These are phyloP conservation scores for Mystacides longicornis DNA, from an alignment of 2,888 invertebrate genomes.

Conservation along the genomic window DNA sequence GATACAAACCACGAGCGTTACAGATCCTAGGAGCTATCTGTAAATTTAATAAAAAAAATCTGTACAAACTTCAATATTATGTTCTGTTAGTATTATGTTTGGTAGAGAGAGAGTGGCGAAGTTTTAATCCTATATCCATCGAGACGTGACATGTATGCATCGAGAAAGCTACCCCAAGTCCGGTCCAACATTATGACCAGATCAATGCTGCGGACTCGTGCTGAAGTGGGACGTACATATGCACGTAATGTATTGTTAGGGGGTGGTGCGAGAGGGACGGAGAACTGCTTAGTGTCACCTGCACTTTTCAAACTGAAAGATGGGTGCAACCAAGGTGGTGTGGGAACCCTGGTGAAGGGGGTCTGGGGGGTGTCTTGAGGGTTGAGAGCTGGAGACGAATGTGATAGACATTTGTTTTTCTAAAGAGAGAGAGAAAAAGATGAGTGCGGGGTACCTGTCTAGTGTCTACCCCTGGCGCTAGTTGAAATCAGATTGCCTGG, in stretches of 20 bases:
- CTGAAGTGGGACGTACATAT: constrained; percentile 25
- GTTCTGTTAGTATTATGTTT: too few relatives aligned
- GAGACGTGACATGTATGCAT: constrained; percentile 4
- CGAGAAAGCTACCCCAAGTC: constrained; percentile 32
- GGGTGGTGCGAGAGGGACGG: constrained; percentile 25
- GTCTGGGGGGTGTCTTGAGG: constrained; percentile 1
- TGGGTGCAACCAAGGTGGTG: constrained; percentile 8
- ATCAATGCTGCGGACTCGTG: constrained; percentile 46
- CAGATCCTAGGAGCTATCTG: too few relatives aligned
- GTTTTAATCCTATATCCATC: constrained; percentile 1
- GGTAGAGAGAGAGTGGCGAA: too few relatives aligned
- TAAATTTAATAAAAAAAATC: too few relatives aligned
- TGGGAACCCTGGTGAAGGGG: constrained; percentile 19
- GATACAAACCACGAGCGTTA: too few relatives aligned
- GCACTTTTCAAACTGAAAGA: constrained; percentile 45
- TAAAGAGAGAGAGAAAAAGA: neutral
- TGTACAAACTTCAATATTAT: too few relatives aligned
- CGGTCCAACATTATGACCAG: constrained; percentile 38
- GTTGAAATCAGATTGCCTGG: constrained; percentile 1
- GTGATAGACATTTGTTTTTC: constrained; percentile 19
- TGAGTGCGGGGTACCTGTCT: too few relatives aligned
- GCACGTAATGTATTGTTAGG: constrained; percentile 1
- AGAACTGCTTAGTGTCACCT: constrained; percentile 35
- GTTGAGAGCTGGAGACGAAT: constrained; percentile 13
- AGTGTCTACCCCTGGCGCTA: too few relatives aligned